A percentile compares a stretch with the other conserved stretches of the same genome.
Conservation (phyloP, 2,888 invertebrate species). For the Microplitis manilae region DNA sequence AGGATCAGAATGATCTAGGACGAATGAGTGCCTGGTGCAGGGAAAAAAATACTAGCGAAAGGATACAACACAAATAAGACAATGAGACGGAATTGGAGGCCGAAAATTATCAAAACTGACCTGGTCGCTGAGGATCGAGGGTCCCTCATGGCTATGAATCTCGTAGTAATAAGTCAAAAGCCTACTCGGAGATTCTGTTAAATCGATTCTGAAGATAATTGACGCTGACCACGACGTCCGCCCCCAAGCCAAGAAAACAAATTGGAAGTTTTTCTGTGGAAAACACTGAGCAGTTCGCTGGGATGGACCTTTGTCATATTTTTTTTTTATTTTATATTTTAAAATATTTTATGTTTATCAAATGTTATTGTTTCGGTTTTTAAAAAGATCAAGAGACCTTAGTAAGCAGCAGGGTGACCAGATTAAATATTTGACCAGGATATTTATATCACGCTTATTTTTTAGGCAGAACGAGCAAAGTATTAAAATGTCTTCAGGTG, state of each 20-base stretch:
- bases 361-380: not conserved
- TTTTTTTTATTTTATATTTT: not conserved
- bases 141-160: too few species aligned
- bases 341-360: not conserved
- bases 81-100: too few species aligned
- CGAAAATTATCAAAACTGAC: too few species aligned
- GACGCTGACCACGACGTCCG: conserved; percentile 48
- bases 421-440: not conserved
- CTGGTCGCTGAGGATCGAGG: too few species aligned
- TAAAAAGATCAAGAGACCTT: not conserved
- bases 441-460: not conserved
- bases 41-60: too few species aligned
- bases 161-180: not conserved
- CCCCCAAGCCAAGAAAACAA: conserved; percentile 45
- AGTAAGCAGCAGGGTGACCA: not conserved
- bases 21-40: too few species aligned
- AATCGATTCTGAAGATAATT: conserved; percentile 61
- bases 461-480: not conserved
- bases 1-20: too few species aligned
- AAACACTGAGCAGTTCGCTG: not conserved
- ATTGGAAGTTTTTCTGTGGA: conserved; percentile 33
- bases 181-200: conserved; percentile 38
- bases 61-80: too few species aligned
- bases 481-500: not conserved
- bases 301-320: conserved; percentile 15